Base-by-base conservation (phyloP, 2,888 invertebrate genomes). In the Chrysotoxum bicinctum region DNA sequence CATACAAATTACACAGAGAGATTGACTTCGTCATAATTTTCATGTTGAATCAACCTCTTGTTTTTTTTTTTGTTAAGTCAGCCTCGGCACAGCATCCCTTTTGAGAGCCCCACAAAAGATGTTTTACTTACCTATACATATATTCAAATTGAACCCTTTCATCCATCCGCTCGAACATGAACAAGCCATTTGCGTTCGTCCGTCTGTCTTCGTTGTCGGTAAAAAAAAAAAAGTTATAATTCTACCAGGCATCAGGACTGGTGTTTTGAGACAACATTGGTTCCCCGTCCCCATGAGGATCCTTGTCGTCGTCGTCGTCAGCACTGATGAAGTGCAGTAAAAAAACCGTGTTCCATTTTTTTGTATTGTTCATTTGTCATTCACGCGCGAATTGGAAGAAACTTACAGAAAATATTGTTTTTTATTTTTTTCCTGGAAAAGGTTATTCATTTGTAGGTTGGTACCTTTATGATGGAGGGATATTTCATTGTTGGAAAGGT, bases 81-180 rank as follows among this genome's bases (percentile, higher is more conserved):
- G 50, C 26, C 50, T 50, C 48, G 21, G 37, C 19, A 48, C 12
- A 50, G 50, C 50, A 50, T 50, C 14, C 50, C 50, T 26, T 50
- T 50, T 23, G 14, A 48, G 48, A n/a, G 23, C 7, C 23, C n/a
- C n/a, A 50, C n/a, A 50, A 50, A 50, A 50, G 50, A 50, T 26
- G n/a, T 26, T 48, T 21, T 48, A 21, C 10, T 19, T 45, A 3
- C 45, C 7, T 45, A 48, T 64, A 69, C n/a, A n/a, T n/a, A n/a
- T n/a, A n/a, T 79, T 72, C 58, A 66, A 79, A 79, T 72, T 69
- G 75, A 81, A 26, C 62, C 70, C 81, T 75, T 81, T 75, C 64
- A 75, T 75, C 62, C 74, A 48, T 81, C 69, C 75, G 70, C 56
- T 58, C 19, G 48, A 50, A 75, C 75, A 75, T 50, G 50, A 50